Base-by-base conservation (phyloP, 1,140 invertebrate genomes). In the Aphelenchoides fujianensis region DNA sequence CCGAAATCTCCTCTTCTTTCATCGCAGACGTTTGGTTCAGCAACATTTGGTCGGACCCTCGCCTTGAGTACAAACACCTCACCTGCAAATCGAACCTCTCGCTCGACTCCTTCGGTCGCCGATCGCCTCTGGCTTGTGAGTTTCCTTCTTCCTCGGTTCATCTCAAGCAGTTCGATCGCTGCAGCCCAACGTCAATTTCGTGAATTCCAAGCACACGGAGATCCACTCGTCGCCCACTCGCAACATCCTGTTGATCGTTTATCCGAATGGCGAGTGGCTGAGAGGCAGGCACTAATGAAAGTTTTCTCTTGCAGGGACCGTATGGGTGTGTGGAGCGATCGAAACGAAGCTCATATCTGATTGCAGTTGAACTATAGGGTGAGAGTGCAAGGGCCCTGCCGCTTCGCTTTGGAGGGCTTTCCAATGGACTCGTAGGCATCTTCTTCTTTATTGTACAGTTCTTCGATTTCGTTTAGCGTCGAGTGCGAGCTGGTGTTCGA, bases 21-120 rank as follows among this genome's bases (percentile, higher is more conserved):
- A 72, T 84, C 36, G 81, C 83, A 19, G 82, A 83, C 68, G 81
- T 84, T 7, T 84, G 83, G 83, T 83, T 84, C 68, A 73, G 69
- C 62, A 81, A 84, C 61, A 76, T 83, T n/a, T 83, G 82, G 82
- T 52, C 67, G 28, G 82, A 83, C 64, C 75, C 79, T 32, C 63
- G 83, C 34, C 55, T 83, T 32, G 74, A 76, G 34, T 83, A 84
- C 68, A 32, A 70, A 41, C 78, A 83, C 66, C 76, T 80, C 55
- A 78, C 79, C 5, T 83, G 82, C 41, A 83, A 83, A 66, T 72
- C 74, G 19, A 83, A 83, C 70, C 69, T 83, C 7, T 84, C 83
- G 9, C 53, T 83, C 59, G 81, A 83, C 59, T 70, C 67, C 32
- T n/a, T 82, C 76, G n/a, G 79, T 83, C 7, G 74, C 75, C 32